Evolutionary conservation across 2,888 invertebrate species (phyloP), one percentile per base, ranked within the genome.

Genomic region (Pristionchus mayeri): DNA sequence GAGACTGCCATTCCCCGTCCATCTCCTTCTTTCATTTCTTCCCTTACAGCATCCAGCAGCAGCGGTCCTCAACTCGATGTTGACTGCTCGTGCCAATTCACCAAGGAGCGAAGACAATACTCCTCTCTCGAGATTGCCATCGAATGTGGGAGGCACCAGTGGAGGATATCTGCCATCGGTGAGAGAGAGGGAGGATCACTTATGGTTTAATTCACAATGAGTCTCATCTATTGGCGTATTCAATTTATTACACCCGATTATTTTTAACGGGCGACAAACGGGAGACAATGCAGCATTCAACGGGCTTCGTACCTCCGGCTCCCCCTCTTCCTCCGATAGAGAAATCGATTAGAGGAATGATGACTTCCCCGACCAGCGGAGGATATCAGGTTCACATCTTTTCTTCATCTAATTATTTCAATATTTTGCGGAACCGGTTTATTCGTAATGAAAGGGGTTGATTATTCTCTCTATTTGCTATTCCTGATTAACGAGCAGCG

Each of bases 11-110:
- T 63, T 27, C 24, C 0, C 11, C 24, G n/a, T n/a, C n/a, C n/a
- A n/a, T n/a, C 3, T n/a, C 16, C 27, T 27, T 6, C 27, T 13
- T 11, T 30, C 16, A 27, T n/a, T 27, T 48, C 27, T 76, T 76
- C 44, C 44, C 44, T 9, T 44, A 6, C 60, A 81, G 81, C 81
- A 81, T 44, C 81, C 81, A 3, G 81, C 81, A 37, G 81, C 81
- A 13, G 81, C 81, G 0, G 81, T 81, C 1, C 81, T 81, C 60
- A 81, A 81, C 60, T 44, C 16, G 40, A 60, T 81, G 57, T 30
- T 81, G 6, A 44, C 81, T 40, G 50, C 48, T 3, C 57, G 63
- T 40, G 67, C 40, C 4, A 67, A 67, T 67, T 48, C 76, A 48
- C 27, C 48, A 24, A 76, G 76, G 27, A 44, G 48, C 21, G 67